Conservation (phyloP, 1,140 invertebrate species). For the Nasonia vitripennis region DNA sequence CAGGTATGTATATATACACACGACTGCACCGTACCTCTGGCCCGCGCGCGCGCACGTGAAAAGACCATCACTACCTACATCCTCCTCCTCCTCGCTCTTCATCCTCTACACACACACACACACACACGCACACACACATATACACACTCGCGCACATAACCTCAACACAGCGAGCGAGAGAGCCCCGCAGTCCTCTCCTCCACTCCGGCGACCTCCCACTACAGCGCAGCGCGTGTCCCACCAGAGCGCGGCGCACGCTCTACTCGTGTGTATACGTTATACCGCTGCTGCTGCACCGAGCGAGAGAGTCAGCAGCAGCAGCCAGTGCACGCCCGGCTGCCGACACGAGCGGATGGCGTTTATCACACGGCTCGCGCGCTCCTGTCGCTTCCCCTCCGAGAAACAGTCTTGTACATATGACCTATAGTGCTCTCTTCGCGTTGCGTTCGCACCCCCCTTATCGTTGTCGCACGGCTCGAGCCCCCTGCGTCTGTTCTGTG, state of each 20-base stretch:
- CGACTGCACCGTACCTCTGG: neutral
- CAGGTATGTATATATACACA: neutral
- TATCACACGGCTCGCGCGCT: constrained; percentile 59
- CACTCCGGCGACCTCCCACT: constrained; percentile 16
- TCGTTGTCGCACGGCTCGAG: too few species aligned
- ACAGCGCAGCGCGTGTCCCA: neutral
- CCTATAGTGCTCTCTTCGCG: neutral
- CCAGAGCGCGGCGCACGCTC: constrained; percentile 1
- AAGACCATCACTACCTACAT: neutral
- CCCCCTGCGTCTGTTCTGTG: neutral
- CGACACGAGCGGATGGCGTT: constrained; percentile 71
- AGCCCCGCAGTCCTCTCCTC: neutral
- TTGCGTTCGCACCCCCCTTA: neutral
- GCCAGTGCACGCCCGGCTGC: constrained; percentile 74
- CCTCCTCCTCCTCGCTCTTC: neutral
- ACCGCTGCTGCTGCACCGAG: constrained; percentile 19
- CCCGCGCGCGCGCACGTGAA: neutral
- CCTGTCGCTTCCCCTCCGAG: constrained; percentile 22
- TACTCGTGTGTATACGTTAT: constrained; percentile 15
- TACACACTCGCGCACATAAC: neutral
- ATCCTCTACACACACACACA: neutral
- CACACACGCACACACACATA: neutral
- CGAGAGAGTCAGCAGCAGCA: constrained; percentile 49
- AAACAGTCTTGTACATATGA: neutral
- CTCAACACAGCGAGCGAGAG: neutral